These are phyloP conservation scores for Papilio xuthus DNA, from an alignment of 1,140 invertebrate genomes.

Conservation along the genomic window DNA sequence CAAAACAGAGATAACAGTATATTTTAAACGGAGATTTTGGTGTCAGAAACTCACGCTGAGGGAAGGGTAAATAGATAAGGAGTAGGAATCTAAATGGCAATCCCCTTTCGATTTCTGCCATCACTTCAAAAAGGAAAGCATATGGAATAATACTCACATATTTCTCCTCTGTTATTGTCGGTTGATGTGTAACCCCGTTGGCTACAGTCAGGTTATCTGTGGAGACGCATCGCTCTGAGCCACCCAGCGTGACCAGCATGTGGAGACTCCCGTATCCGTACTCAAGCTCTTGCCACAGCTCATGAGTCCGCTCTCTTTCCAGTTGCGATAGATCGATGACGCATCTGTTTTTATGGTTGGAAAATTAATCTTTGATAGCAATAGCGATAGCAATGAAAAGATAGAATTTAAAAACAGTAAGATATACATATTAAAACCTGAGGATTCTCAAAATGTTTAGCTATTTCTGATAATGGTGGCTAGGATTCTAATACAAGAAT, in stretches of 20 bases:
- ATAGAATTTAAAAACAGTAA: neutral
- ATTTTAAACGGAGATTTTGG: too few species aligned
- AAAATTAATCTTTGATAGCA: neutral
- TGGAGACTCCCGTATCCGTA: constrained; percentile 71
- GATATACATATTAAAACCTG: too few species aligned
- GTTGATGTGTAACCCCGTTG: constrained; percentile 50
- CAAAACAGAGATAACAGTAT: too few species aligned
- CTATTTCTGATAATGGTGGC: too few species aligned
- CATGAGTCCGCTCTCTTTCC: constrained; percentile 71
- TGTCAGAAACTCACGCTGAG: too few species aligned
- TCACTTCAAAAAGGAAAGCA: neutral
- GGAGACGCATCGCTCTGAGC: constrained; percentile 48
- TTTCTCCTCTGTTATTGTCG: constrained; percentile 55
- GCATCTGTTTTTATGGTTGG: constrained; percentile 52
- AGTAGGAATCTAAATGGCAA: too few species aligned
- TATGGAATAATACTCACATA: constrained; percentile 58
- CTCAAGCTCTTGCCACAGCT: constrained; percentile 71
- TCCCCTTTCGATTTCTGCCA: too few species aligned
- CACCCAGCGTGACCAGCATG: constrained; percentile 66
- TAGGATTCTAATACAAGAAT: too few species aligned
- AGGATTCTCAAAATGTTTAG: too few species aligned
- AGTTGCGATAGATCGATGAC: constrained; percentile 67
- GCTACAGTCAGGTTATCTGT: constrained; percentile 63
- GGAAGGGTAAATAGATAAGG: too few species aligned
- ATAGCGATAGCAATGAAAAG: neutral